Evolutionary conservation across 35 echinoderm and acorn worm species (phyloP).

Genomic region (Apostichopus parvimensis): DNA sequence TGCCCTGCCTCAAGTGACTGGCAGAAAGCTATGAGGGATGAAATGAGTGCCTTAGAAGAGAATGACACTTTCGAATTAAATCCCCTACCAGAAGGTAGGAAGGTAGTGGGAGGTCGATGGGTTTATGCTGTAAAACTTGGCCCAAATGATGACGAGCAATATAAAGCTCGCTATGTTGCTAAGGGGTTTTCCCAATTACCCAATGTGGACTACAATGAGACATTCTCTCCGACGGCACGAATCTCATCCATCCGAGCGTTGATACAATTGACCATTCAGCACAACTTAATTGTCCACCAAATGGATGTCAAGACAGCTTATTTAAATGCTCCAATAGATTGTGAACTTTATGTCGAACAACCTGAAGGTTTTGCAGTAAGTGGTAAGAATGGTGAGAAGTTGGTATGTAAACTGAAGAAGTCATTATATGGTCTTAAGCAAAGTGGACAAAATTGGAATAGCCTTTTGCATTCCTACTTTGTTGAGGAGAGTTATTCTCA

Average conservation of each 20-base stretch:
- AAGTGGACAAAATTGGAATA: no score
- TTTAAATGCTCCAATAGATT: neutral
- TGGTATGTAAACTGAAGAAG: no score
- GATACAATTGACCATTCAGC: constrained; percentile 50
- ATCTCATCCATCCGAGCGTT: neutral
- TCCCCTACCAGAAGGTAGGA: constrained; percentile 12
- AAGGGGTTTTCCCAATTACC: neutral
- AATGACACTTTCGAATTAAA: constrained; percentile 37
- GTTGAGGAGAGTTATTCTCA: no score
- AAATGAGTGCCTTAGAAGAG: constrained; percentile 16
- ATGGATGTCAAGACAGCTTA: no score
- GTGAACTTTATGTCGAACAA: no score
- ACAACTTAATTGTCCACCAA: constrained; percentile 61
- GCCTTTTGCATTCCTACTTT: no score
- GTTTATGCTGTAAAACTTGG: constrained; percentile 42
- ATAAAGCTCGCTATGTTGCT: constrained; percentile 1
- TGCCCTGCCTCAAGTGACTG: constrained; percentile 9
- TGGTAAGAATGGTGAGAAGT: no score
- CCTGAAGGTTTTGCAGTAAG: no score
- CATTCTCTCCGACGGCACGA: no score
- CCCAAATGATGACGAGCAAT: constrained; percentile 32
- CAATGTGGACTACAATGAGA: no score
- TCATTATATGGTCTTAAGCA: no score
- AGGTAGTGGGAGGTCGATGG: constrained; percentile 11
- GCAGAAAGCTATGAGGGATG: constrained; percentile 48